Conservation (phyloP, 2,888 invertebrate species). For the Archips xylosteana region DNA sequence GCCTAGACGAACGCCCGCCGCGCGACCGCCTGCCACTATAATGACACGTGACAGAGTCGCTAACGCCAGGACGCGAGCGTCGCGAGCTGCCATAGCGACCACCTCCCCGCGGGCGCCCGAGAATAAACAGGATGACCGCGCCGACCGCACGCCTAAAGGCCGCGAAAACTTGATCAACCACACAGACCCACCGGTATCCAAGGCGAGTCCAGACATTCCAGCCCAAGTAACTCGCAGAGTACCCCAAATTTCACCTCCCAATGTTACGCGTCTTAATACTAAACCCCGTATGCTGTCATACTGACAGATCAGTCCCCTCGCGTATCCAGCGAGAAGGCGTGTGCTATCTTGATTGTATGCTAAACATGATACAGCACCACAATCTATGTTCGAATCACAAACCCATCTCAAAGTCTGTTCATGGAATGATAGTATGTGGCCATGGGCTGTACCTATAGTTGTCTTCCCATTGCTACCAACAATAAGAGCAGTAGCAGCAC, state of each 20-base stretch:
- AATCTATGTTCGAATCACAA: conserved; percentile 87
- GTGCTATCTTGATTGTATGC: conserved; percentile 95
- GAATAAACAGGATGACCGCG: conserved; percentile 97
- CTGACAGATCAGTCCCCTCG: conserved; percentile 95
- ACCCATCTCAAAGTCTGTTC: conserved; percentile 97
- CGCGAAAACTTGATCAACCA: conserved; percentile 96
- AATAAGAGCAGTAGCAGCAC: conserved; percentile 94
- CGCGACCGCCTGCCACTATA: conserved; percentile 76
- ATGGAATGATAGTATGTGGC: conserved; percentile 90
- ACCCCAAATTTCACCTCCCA: conserved; percentile 81
- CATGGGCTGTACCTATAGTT: conserved; percentile 97
- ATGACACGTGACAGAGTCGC: conserved; percentile 96
- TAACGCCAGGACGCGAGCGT: conserved; percentile 91
- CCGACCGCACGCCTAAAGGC: conserved; percentile 94
- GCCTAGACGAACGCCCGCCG: conserved; percentile 86
- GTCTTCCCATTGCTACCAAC: conserved; percentile 89
- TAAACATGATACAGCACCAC: conserved; percentile 93
- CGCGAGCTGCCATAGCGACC: conserved; percentile 76
- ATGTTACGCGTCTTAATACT: conserved; percentile 74
- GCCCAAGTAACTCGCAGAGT: conserved; percentile 79
- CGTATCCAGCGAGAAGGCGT: conserved; percentile 90
- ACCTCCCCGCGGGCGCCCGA: conserved; percentile 98
- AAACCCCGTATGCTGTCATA: conserved; percentile 91
- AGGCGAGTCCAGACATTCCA: conserved; percentile 78
- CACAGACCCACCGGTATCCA: conserved; percentile 98